Base-by-base conservation (phyloP, 1,140 invertebrate species). In the Sesamia nonagrioides region DNA sequence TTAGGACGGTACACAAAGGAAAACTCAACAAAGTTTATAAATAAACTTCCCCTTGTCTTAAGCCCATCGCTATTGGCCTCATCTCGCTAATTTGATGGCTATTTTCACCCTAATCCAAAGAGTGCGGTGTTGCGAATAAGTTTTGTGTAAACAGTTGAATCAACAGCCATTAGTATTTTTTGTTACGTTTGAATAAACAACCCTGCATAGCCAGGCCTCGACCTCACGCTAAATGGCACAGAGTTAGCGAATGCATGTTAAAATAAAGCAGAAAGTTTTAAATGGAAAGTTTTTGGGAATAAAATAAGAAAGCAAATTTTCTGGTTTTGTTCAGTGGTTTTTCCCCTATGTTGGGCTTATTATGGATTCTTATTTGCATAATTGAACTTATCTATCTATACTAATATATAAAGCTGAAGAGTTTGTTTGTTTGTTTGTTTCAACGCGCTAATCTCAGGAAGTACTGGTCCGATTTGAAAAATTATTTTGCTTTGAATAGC, bases 141-240 rank as follows among this genome's bases (percentile, higher is more conserved):
- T 48, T 48, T 27, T 42, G 63, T 68, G 45, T 66, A 68, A 68
- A 68, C 42, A 68, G 63, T 48, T 68, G 63, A 68, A 68, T 68
- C 48, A 68, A 37, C 21, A 9, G 1, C 63, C 21, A 68, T 68
- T 68, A 68, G 42, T 45, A 50, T 42, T 68, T 48, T 48, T 48
- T 68, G 37, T 40, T n/a, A 48, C 63, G 63, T 48, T 68, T 68
- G 42, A 68, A 21, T 68, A 21, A 68, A 68, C 42, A 18, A n/a
- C 42, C 42, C 17, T 68, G 18, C 60, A 61, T 61, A 37, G n/a
- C 35, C 7, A 27, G 35, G 63, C 63, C 42, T 6, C 42, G 42
- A n/a, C 60, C 60, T 63, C 60, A 42, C 42, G 40, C n/a, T n/a
- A 13, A 68, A 68, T 48, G 63, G 42, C 63, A n/a, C 40, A 45